Evolutionary conservation across 2,888 invertebrate species (phyloP).

Genomic region (Drosophila pegasa): DNA sequence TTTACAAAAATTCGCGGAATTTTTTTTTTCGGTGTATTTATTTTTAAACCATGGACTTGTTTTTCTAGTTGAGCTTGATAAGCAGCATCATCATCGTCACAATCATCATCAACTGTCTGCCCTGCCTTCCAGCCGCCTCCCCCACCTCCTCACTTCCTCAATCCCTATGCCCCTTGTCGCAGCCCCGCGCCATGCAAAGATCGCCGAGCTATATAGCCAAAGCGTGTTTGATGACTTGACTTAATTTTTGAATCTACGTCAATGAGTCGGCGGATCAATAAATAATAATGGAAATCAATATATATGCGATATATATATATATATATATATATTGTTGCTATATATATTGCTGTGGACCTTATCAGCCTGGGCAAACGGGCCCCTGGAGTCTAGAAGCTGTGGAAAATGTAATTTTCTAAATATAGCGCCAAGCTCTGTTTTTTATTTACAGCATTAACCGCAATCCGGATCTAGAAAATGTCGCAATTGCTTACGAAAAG

Average conservation of each 20-base stretch:
- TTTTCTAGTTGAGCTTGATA: constrained; percentile 75
- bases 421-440: constrained; percentile 43
- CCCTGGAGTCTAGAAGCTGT: constrained; percentile 29
- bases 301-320: constrained; percentile 19
- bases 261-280: constrained; percentile 45
- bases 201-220: constrained; percentile 24
- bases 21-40: constrained; percentile 54
- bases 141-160: background rate
- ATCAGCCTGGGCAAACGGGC: constrained; percentile 52
- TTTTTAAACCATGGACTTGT: constrained; percentile 73
- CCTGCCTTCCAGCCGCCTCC: constrained; percentile 11
- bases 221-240: constrained; percentile 56
- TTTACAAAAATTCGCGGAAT: constrained; percentile 27
- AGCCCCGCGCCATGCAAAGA: constrained; percentile 26
- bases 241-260: constrained; percentile 55
- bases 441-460: constrained; percentile 4
- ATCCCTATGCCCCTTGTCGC: background rate
- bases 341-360: constrained; percentile 32
- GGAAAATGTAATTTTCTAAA: constrained; percentile 51
- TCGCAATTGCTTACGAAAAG: background rate
- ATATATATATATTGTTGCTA: constrained; percentile 22
- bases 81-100: constrained; percentile 59
- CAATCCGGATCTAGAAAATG: constrained; percentile 38
- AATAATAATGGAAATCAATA: constrained; percentile 23
- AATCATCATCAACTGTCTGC: constrained; percentile 34